Evolutionary conservation across 2,113 vertebrate species (phyloP).

Genomic region (Lagenorhynchus albirostris): DNA sequence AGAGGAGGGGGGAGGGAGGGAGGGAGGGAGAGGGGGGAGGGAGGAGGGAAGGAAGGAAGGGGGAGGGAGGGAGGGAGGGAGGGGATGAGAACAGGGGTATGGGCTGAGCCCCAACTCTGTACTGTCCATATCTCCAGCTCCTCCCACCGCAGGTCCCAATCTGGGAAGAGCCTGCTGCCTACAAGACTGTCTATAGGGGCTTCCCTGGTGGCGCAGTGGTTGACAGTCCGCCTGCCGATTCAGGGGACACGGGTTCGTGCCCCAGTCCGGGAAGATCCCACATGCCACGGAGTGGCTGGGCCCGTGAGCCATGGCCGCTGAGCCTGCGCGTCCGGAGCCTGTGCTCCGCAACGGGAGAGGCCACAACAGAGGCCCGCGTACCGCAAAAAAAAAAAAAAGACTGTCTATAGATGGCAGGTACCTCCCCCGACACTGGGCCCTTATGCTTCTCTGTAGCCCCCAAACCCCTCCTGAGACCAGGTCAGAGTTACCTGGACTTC

Average conservation of each 20-base stretch:
- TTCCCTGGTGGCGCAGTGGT: too few species aligned
- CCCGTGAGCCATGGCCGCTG: too few species aligned
- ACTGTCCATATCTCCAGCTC: not conserved
- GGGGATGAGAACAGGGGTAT: not conserved
- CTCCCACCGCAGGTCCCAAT: not conserved
- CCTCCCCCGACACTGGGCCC: not conserved
- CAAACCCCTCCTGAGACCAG: not conserved
- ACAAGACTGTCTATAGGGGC: not conserved
- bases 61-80: fast-evolving
- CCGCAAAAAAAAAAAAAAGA: not conserved
- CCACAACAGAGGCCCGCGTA: too few species aligned
- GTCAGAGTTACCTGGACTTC: not conserved
- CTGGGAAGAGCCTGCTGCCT: not conserved
- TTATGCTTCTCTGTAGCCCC: not conserved
- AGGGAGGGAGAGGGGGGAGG: not conserved
- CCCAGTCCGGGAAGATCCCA: too few species aligned
- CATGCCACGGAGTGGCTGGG: too few species aligned
- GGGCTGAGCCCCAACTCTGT: not conserved
- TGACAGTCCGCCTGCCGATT: too few species aligned
- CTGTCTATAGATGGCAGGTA: not conserved
- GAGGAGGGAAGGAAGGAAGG: not conserved
- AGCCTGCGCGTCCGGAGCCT: too few species aligned
- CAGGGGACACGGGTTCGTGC: too few species aligned
- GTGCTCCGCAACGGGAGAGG: too few species aligned
- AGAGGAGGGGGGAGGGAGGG: too few species aligned